Evolutionary conservation across 2,797 vertebrate genomes (phyloP).

Genomic region (Moxostoma hubbsi): DNA sequence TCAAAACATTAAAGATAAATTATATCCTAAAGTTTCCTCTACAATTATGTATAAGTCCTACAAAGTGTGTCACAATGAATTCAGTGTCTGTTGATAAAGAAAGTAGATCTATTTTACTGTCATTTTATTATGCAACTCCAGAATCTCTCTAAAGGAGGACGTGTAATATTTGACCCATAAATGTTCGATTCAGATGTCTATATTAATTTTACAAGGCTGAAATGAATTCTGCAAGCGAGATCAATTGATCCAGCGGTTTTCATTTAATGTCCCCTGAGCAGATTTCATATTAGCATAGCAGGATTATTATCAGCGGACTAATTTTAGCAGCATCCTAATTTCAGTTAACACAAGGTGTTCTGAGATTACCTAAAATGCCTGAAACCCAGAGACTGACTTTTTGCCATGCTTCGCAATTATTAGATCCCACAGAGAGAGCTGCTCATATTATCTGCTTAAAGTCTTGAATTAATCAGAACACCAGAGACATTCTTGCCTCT

Average conservation of each 20-base stretch:
- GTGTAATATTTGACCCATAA: constrained; percentile 58
- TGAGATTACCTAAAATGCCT: background rate
- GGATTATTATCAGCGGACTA: constrained; percentile 43
- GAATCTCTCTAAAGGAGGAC: constrained; percentile 19
- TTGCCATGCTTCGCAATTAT: constrained; percentile 40
- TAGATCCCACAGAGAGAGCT: constrained; percentile 17
- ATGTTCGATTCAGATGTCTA: constrained; percentile 59
- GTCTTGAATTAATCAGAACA: constrained; percentile 44
- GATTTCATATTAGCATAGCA: constrained; percentile 51
- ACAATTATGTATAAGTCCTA: constrained; percentile 38
- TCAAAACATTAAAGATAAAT: constrained; percentile 3
- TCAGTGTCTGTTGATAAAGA: constrained; percentile 5
- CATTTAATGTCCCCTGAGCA: constrained; percentile 23
- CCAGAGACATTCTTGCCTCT: background rate
- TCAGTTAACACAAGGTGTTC: constrained; percentile 38
- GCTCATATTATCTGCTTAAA: constrained; percentile 42
- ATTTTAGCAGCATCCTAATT: constrained; percentile 48
- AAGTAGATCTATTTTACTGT: background rate
- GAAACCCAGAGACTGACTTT: constrained; percentile 44
- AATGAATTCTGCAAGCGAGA: constrained; percentile 53
- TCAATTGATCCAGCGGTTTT: constrained; percentile 54
- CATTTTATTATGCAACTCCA: background rate
- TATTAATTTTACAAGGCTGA: constrained; percentile 58
- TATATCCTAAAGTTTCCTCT: constrained; percentile 37
- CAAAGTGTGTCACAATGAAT: background rate